Evolutionary conservation across 2,113 vertebrate genomes (phyloP).

Genomic region (Hippocampus mohnikei): DNA sequence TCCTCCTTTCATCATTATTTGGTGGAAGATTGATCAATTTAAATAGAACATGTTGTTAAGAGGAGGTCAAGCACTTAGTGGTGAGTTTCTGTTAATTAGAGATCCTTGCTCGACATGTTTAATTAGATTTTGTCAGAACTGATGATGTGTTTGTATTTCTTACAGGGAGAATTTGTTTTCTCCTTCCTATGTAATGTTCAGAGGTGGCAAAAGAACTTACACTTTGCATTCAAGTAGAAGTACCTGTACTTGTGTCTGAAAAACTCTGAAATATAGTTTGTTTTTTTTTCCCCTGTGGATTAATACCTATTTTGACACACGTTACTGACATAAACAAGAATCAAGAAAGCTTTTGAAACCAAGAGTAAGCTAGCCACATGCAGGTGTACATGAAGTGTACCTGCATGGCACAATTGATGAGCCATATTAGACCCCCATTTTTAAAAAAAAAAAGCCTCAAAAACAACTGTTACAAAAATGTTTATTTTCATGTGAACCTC

Average conservation of each 20-base stretch:
- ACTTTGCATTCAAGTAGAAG: not conserved
- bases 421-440: too few species aligned
- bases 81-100: constrained; percentile 17
- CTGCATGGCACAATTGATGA: too few species aligned
- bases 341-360: too few species aligned
- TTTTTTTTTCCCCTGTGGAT: too few species aligned
- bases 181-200: not conserved
- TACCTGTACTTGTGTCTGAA: not conserved
- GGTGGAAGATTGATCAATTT: constrained; percentile 16
- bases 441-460: too few species aligned
- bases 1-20: constrained; percentile 34
- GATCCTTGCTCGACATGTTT: constrained; percentile 17
- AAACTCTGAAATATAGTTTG: too few species aligned
- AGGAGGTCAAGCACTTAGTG: constrained; percentile 35
- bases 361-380: too few species aligned
- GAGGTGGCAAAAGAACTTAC: not conserved
- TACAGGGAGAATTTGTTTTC: not conserved
- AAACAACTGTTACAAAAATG: too few species aligned
- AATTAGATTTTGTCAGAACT: constrained; percentile 34
- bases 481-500: too few species aligned
- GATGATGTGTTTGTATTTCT: constrained; percentile 8
- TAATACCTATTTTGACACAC: too few species aligned
- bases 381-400: too few species aligned
- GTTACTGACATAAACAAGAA: too few species aligned
- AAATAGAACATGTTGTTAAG: constrained; percentile 25